phyloP scores from a whole-genome alignment of 1,140 invertebrate species.

The Archivesica marissinica region DNA sequence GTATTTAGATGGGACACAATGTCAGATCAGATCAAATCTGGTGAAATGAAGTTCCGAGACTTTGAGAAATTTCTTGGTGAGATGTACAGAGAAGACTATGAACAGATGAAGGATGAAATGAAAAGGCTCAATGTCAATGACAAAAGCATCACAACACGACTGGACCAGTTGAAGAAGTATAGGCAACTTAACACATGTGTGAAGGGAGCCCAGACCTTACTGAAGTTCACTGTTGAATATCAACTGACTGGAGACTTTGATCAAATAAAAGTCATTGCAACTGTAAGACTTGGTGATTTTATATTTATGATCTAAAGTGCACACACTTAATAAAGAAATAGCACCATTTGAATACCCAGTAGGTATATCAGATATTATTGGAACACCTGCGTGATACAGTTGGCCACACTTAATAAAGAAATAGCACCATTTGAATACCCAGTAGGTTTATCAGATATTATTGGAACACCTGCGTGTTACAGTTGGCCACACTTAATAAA shows the following conservation, averaged over 20 bases:
- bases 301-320: too few relatives aligned
- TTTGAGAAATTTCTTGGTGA: slow-evolving; percentile 40
- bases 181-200: slow-evolving; percentile 13
- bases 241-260: slow-evolving; percentile 43
- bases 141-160: neutral
- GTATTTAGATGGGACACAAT: slow-evolving; percentile 1
- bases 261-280: slow-evolving; percentile 18
- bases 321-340: too few relatives aligned
- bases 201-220: slow-evolving; percentile 5
- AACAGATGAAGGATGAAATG: slow-evolving; percentile 9
- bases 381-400: too few relatives aligned
- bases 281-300: neutral
- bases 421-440: too few relatives aligned
- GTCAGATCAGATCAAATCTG: neutral
- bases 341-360: too few relatives aligned
- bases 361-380: too few relatives aligned
- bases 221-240: neutral
- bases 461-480: too few relatives aligned
- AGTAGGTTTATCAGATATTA: too few relatives aligned
- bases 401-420: too few relatives aligned
- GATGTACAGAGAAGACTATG: neutral
- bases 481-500: too few relatives aligned
- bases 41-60: neutral
- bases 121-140: neutral
- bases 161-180: slow-evolving; percentile 34